Evolutionary conservation across 2,113 vertebrate species (phyloP).

Genomic region (Dendrocopos noguchii): DNA sequence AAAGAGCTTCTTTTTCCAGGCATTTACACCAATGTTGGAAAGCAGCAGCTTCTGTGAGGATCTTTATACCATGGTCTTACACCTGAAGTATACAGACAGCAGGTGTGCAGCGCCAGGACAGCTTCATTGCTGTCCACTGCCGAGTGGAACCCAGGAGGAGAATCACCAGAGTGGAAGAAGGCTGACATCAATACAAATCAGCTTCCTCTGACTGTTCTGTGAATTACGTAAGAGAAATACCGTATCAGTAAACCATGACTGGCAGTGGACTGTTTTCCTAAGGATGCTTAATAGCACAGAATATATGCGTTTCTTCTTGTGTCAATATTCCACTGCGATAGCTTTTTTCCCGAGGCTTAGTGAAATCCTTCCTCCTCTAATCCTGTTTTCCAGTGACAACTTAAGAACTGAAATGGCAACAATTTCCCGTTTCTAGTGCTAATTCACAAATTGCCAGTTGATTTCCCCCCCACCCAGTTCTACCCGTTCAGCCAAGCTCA

Average conservation of each 20-base stretch:
- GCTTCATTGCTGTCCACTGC: neutral
- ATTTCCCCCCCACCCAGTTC: rapidly evolving
- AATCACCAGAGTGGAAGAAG: neutral
- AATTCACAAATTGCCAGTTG: conserved; percentile 46
- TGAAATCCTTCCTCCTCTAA: conserved; percentile 51
- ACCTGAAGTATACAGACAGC: rapidly evolving
- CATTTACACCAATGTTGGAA: neutral
- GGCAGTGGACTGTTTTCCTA: neutral
- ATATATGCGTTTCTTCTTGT: neutral
- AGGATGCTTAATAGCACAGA: conserved; percentile 1
- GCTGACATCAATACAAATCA: neutral
- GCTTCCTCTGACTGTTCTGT: neutral
- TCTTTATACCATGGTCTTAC: neutral
- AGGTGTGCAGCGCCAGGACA: neutral
- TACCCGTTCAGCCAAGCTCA: rapidly evolving
- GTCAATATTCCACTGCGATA: neutral
- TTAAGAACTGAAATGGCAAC: conserved; percentile 30
- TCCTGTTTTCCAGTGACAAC: conserved; percentile 50
- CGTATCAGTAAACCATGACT: neutral
- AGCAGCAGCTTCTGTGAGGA: neutral
- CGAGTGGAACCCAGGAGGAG: neutral
- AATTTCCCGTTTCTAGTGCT: neutral
- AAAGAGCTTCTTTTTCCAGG: neutral
- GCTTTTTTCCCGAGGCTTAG: neutral
- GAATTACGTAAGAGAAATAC: neutral